phyloP scores from a whole-genome alignment of 2,888 invertebrate species.

The Hartigia nigra region DNA sequence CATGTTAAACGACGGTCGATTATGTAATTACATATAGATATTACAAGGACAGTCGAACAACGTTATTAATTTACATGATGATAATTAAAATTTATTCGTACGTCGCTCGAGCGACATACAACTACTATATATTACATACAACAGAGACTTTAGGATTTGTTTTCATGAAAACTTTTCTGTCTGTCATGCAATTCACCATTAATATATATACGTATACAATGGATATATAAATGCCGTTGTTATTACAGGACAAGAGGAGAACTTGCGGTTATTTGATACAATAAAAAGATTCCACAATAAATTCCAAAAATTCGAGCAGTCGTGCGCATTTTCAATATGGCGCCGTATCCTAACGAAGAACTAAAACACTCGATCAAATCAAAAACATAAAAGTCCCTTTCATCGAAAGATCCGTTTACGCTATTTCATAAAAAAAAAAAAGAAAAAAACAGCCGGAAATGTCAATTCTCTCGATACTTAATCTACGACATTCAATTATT shows the following conservation, averaged over 20 bases:
- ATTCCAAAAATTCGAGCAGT: neutral
- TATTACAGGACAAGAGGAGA: neutral
- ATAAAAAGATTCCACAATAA: neutral
- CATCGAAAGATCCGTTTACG: no score
- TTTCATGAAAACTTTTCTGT: neutral
- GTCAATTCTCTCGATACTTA: neutral
- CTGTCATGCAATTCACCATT: neutral
- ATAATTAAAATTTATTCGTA: neutral
- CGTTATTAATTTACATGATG: neutral
- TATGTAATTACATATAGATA: neutral
- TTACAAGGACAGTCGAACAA: neutral
- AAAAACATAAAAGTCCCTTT: no score
- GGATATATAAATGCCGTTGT: neutral
- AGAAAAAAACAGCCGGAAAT: neutral
- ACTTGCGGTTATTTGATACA: neutral
- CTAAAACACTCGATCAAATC: no score
- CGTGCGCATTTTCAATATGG: neutral
- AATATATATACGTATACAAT: constrained; percentile 8
- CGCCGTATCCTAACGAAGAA: neutral
- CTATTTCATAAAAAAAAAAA: no score
- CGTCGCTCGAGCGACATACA: neutral
- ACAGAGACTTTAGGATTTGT: neutral
- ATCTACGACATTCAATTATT: neutral
- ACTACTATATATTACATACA: constrained; percentile 4
- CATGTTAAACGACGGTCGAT: neutral